phyloP scores from a whole-genome alignment of 1,140 invertebrate species.

The Battus philenor region DNA sequence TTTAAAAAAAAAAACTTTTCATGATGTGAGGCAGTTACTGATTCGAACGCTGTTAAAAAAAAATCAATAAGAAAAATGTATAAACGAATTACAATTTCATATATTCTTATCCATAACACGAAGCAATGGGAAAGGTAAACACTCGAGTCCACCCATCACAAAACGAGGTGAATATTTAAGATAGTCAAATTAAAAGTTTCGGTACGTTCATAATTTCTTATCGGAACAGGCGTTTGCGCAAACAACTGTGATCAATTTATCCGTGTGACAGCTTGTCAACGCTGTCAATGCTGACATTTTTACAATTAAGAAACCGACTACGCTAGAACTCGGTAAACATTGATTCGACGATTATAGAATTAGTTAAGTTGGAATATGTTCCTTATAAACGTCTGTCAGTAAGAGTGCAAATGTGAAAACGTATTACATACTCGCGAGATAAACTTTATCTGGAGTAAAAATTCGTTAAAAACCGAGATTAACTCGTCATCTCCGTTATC shows the following conservation, averaged over 20 bases:
- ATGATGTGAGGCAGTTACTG: no score
- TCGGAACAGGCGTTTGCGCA: conserved; percentile 64
- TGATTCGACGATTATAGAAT: conserved; percentile 20
- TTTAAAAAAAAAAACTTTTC: no score
- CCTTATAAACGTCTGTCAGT: conserved; percentile 32
- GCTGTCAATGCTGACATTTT: conserved; percentile 66
- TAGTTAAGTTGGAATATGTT: conserved; percentile 27
- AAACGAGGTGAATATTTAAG: conserved; percentile 21
- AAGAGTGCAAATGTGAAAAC: conserved; percentile 25
- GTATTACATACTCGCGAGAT: conserved; percentile 18
- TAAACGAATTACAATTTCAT: background rate
- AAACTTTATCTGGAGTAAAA: conserved; percentile 53
- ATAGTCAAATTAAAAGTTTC: conserved; percentile 62
- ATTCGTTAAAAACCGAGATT: conserved; percentile 69
- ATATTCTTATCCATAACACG: conserved; percentile 8
- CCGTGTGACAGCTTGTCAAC: conserved; percentile 65
- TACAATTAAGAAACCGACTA: conserved; percentile 72
- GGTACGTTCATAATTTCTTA: conserved; percentile 57
- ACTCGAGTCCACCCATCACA: no score
- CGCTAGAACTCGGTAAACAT: conserved; percentile 48
- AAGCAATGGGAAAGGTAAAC: no score
- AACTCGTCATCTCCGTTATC: conserved; percentile 72
- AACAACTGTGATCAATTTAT: conserved; percentile 72
- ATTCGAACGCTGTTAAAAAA: no score
- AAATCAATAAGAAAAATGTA: no score